Base-by-base conservation (phyloP, 1,140 invertebrate genomes). In the Macrosteles quadrilineatus region DNA sequence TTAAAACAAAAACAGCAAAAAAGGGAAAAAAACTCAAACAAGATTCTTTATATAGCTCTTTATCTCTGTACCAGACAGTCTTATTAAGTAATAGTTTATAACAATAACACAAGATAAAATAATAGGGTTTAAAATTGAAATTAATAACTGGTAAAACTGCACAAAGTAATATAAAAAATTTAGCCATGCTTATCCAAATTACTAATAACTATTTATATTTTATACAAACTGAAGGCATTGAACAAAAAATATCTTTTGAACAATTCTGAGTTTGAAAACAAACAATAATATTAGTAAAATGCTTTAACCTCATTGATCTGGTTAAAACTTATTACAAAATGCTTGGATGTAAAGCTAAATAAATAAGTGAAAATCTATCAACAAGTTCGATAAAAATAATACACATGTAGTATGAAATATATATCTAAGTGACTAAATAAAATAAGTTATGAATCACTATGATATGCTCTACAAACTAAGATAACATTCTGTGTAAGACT, bases 61-160 rank as follows among this genome's bases (percentile, higher is more conserved):
- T 59, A 27, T 59, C 55, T 59, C 55, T 29, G 12, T 59, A 59
- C 55, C 55, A 19, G 55, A 59, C 55, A 59, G 55, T 59, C 55
- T 59, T 29, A 25, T 59, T 59, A 59, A 30, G 12, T 59, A 30
- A 59, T 59, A 59, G 27, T 59, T 59, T 59, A 30, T 59, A 59
- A 59, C 55, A 59, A 30, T 59, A 59, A 59, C 27, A 59, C 25
- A 6, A 59, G 21, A 59, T 50, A 59, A 59, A 27, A 59, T 59
- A 59, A 27, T 3, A 59, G 55, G 55, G 6, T 59, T 59, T 59
- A 59, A 14, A 59, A 25, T 9, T 59, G 12, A 59, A 59, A 25
- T 59, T 9, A 2, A 59, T 59, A 29, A 27, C 55, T 59, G 9
- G n/a, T 4, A n/a, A 50, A 19, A 21, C 47, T 4, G n/a, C n/a